A percentile compares a stretch with the other conserved stretches of the same genome.
Evolutionary conservation across 2,113 vertebrate species (phyloP).

Genomic region (Lamprologus speciosus): DNA sequence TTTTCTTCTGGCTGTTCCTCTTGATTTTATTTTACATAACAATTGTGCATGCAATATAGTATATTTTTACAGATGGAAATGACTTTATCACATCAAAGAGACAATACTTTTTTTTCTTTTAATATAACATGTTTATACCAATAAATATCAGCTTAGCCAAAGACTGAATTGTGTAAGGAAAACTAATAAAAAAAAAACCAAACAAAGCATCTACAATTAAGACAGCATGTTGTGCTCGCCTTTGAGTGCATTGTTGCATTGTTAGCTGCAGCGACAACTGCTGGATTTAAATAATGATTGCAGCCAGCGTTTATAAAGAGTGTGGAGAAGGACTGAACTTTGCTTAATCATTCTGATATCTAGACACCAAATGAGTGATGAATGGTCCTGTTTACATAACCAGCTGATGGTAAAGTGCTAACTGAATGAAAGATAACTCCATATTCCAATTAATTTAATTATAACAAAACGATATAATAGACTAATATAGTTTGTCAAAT

Average conservation of each 20-base stretch:
- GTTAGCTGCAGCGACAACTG: background rate
- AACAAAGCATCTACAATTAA: background rate
- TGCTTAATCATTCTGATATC: background rate
- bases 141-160: background rate
- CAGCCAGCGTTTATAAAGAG: background rate
- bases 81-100: background rate
- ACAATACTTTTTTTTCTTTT: background rate
- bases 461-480: background rate
- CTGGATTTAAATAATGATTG: background rate
- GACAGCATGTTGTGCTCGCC: background rate
- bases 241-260: background rate
- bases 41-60: background rate
- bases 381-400: background rate
- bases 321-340: background rate
- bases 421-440: background rate
- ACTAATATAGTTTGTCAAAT: background rate
- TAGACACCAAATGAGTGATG: background rate
- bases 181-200: background rate
- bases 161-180: background rate
- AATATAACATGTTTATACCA: background rate
- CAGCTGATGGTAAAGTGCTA: background rate
- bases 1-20: background rate
- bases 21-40: background rate
- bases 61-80: background rate
- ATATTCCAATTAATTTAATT: background rate